Percentiles rank a stretch among this genome's conserved stretches.
Conservation (phyloP, 2,888 invertebrate species). For the Melipona beecheii region DNA sequence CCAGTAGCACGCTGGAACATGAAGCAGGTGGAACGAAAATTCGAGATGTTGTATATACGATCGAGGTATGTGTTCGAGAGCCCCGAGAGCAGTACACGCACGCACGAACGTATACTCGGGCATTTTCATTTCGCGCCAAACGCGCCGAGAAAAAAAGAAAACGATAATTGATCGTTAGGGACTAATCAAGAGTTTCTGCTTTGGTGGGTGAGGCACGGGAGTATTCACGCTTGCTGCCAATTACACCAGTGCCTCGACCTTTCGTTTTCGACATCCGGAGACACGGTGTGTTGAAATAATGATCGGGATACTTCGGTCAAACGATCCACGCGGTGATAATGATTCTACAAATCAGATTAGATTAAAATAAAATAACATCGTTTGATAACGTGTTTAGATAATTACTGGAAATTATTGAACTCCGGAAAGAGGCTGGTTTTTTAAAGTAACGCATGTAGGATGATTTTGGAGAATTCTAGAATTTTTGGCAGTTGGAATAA, state of each 20-base stretch:
- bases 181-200: conserved; percentile 49
- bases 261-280: conserved; percentile 22
- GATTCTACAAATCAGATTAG: background rate
- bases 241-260: background rate
- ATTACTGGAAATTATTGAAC: conserved; percentile 4
- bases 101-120: background rate
- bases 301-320: conserved; percentile 37
- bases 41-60: background rate
- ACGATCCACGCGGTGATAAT: conserved; percentile 10
- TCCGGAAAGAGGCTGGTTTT: background rate
- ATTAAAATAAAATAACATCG: background rate
- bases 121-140: conserved; percentile 19
- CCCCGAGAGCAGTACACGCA: background rate
- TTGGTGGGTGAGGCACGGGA: background rate
- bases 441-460: background rate
- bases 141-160: background rate
- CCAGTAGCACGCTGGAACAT: no score
- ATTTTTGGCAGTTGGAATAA: no score
- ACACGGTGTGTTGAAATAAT: conserved; percentile 25
- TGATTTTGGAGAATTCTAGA: no score
- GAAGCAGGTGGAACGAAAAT: background rate
- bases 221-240: conserved; percentile 10
- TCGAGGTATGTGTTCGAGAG: background rate
- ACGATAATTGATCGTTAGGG: conserved; percentile 53
- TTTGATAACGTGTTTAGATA: background rate